Conservation (phyloP, 2,113 vertebrate genomes). For the Erpornis zantholeuca region DNA sequence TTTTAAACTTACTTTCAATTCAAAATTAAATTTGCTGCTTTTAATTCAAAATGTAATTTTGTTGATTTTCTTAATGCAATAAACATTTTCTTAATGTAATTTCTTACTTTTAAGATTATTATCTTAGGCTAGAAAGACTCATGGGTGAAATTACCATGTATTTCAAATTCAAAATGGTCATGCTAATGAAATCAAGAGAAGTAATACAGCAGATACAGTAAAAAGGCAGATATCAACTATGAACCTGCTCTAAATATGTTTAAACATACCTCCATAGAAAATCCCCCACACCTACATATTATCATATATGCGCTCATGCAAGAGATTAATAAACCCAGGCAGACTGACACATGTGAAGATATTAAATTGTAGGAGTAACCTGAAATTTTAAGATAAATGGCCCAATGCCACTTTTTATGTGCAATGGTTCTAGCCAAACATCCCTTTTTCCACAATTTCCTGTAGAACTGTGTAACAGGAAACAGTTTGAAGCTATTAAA, state of each 20-base stretch:
- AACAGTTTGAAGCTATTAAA: neutral
- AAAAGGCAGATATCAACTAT: neutral
- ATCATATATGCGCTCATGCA: neutral
- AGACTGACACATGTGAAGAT: neutral
- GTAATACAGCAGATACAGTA: neutral
- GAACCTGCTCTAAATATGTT: neutral
- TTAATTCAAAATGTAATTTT: neutral
- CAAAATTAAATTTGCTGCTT: neutral
- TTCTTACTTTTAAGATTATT: neutral
- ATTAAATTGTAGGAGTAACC: neutral
- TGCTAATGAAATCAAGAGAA: neutral
- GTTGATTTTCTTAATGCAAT: neutral
- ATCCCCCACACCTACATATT: rapidly evolving
- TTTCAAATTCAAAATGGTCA: neutral
- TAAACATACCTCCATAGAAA: neutral
- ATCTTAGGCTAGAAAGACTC: neutral
- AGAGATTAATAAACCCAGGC: neutral
- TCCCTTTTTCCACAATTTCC: neutral
- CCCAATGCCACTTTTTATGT: neutral
- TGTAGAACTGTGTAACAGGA: neutral
- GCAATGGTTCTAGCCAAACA: neutral
- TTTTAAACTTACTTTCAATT: neutral
- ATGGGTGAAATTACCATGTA: neutral
- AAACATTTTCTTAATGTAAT: neutral
- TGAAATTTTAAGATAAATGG: neutral